A percentile compares a stretch with the other conserved stretches of the same genome.
phyloP scores from a whole-genome alignment of 2,113 vertebrate genomes.

The Malaclemys terrapin region DNA sequence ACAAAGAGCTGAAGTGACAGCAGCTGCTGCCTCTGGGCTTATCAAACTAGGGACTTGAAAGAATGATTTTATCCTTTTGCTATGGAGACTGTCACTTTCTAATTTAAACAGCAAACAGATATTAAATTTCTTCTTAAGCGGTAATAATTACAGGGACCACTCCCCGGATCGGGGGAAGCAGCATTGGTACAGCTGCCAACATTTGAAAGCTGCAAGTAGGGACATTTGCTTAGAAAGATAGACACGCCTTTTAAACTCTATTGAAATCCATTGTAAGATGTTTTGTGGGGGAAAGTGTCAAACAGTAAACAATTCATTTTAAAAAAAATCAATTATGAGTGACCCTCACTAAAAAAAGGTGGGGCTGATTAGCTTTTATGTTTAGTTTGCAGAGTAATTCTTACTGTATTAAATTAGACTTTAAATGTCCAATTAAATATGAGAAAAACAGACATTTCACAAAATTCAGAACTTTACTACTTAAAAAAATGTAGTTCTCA shows the following conservation, averaged over 20 bases:
- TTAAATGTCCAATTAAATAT: background rate
- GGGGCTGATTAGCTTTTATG: background rate
- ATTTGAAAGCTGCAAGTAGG: constrained; percentile 22
- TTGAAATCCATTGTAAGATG: background rate
- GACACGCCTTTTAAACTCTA: background rate
- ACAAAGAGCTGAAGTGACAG: constrained; percentile 58
- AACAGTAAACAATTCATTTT: background rate
- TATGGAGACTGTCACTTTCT: constrained; percentile 22
- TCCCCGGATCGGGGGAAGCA: background rate
- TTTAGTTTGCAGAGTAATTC: background rate
- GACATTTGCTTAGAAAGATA: constrained; percentile 1
- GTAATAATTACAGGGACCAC: constrained; percentile 35
- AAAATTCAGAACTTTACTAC: background rate
- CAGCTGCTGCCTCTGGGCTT: constrained; percentile 57
- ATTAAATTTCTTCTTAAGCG: constrained; percentile 30
- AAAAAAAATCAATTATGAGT: background rate
- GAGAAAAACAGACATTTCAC: background rate
- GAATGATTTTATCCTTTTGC: constrained; percentile 33
- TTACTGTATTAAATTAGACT: fast-evolving
- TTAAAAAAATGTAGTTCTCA: background rate
- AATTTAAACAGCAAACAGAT: constrained; percentile 34
- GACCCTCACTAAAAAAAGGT: background rate
- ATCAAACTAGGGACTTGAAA: constrained; percentile 33
- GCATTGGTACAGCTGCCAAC: constrained; percentile 1
- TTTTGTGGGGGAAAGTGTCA: background rate